These are phyloP conservation scores for Bombycilla garrulus DNA, from an alignment of 2,113 vertebrate genomes.

Conservation along the genomic window DNA sequence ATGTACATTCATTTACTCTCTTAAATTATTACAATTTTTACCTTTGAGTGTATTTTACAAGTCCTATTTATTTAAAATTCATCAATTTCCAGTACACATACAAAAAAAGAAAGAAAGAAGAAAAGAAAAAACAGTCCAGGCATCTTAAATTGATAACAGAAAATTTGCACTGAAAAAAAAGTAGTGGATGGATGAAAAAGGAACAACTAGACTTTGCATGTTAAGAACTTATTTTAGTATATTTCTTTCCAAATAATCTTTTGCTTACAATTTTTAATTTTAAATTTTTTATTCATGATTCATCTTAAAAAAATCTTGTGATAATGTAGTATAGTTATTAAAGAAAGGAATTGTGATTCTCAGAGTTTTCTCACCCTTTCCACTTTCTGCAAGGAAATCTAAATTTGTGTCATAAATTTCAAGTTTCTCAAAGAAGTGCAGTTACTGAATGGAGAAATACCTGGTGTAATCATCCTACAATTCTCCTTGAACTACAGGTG, in stretches of 20 bases:
- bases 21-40: not conserved
- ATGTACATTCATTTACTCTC: not conserved
- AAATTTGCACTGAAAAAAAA: not conserved
- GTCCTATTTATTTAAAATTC: not conserved
- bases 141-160: not conserved
- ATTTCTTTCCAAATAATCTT: not conserved
- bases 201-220: not conserved
- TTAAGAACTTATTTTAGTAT: not conserved
- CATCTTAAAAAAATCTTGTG: not conserved
- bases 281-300: not conserved
- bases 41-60: not conserved
- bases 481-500: not conserved
- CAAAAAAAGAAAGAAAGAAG: not conserved
- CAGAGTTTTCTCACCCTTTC: not conserved
- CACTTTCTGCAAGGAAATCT: not conserved
- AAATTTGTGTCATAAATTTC: not conserved
- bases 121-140: not conserved
- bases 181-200: not conserved
- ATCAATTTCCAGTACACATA: not conserved
- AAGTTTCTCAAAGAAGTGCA: not conserved
- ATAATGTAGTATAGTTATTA: not conserved
- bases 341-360: not conserved
- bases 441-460: not conserved
- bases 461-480: not conserved
- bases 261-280: not conserved